Base-by-base conservation (phyloP, 2,888 invertebrate species). In the Polyploca ridens region DNA sequence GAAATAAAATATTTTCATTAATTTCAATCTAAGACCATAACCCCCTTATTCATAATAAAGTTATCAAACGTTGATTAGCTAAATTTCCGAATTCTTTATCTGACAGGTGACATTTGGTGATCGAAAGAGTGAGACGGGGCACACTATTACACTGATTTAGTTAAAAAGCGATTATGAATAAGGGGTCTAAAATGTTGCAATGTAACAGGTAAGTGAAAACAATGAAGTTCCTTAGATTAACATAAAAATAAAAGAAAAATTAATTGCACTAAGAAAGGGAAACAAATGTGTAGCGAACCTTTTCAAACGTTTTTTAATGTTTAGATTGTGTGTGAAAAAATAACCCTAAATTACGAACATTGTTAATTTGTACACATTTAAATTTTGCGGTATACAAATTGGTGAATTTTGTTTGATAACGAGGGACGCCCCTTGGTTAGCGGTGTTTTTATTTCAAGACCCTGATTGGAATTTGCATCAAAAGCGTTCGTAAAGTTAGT, bases 251-350 rank as follows among this genome's bases (percentile, higher is more conserved):
- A 70, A 66, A 41, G n/a, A 46, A 10, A 13, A 8, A 38, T 38
- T 74, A 74, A 76, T 75, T 65, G 38, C 69, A 70, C 65, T 63
- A 75, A 38, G 38, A 38, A 38, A 38, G 38, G 8, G 13, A 41
- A 41, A 41, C 13, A 41, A 41, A 74, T 71, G 64, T 69, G 69
- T 77, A 74, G 72, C 69, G 70, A 70, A 65, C 62, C 63, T 63
- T 66, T 64, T 72, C 67, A 73, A 77, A 75, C 46, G 41, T 69
- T 68, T 69, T 68, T 61, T 75, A 73, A 82, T 88, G 86, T 88
- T 87, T 87, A 71, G 78, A 84, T 84, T 86, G 88, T 89, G 88
- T 89, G 86, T 84, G 87, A 89, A 89, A 85, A 83, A 83, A 78
- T 78, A 83, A 76, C 86, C 83, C 82, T 66, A 75, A 80, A 87